Conservation (phyloP, 2,797 vertebrate genomes). For the Sebastes paucispinis region DNA sequence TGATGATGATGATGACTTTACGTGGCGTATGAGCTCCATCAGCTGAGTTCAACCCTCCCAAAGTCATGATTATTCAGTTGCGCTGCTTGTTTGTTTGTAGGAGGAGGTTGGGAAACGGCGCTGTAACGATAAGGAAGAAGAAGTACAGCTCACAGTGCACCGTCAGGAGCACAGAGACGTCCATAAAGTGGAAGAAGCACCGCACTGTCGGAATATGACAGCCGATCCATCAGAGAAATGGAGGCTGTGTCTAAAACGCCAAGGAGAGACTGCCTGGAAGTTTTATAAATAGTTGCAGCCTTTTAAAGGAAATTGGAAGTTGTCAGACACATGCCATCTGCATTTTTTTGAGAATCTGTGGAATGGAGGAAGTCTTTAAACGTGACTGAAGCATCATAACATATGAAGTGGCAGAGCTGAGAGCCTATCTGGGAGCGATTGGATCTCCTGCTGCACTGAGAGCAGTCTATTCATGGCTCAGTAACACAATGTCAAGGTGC, state of each 20-base stretch:
- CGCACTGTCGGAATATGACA: conserved; percentile 83
- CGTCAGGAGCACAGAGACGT: conserved; percentile 77
- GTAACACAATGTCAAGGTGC: conserved; percentile 34
- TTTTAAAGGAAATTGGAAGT: conserved; percentile 81
- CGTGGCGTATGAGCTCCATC: conserved; percentile 1
- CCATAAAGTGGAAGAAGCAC: conserved; percentile 85
- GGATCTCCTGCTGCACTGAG: conserved; percentile 28
- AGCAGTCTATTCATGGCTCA: conserved; percentile 39
- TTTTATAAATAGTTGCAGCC: conserved; percentile 81
- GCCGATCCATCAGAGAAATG: conserved; percentile 90
- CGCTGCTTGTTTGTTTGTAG: conserved; percentile 65
- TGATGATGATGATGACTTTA: conserved; percentile 7
- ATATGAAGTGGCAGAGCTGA: conserved; percentile 63
- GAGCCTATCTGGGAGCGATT: conserved; percentile 44
- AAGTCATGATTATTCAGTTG: conserved; percentile 55
- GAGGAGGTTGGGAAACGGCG: conserved; percentile 50
- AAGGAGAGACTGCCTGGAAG: conserved; percentile 81
- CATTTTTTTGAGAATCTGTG: conserved; percentile 66
- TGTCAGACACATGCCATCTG: conserved; percentile 78
- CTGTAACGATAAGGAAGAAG: conserved; percentile 72
- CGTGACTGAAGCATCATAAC: conserved; percentile 75
- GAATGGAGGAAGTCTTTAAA: conserved; percentile 48
- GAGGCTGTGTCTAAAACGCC: conserved; percentile 84
- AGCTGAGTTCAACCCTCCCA: conserved; percentile 31
- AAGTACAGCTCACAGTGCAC: conserved; percentile 58